Evolutionary conservation across 2,113 vertebrate genomes (phyloP).

Genomic region (Rhadina sibilatrix): DNA sequence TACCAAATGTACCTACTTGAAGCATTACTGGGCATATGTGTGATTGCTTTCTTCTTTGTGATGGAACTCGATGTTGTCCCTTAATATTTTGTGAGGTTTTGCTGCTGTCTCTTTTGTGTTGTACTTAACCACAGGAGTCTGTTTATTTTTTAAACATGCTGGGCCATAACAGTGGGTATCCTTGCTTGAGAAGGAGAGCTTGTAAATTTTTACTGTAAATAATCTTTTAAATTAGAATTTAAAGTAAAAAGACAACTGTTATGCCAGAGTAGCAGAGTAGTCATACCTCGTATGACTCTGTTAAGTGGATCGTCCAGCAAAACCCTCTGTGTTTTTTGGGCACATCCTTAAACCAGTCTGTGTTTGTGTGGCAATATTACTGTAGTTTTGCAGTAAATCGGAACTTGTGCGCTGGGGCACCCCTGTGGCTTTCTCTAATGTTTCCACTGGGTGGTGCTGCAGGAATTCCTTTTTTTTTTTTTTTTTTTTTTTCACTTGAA

Average conservation of each 20-base stretch:
- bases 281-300: neutral
- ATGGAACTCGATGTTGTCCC: neutral
- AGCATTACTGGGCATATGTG: neutral
- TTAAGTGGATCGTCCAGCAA: neutral
- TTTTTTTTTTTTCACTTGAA: constrained; percentile 71
- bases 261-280: neutral
- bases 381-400: neutral
- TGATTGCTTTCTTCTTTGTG: neutral
- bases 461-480: constrained; percentile 83
- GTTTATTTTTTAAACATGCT: neutral
- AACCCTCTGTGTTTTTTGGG: neutral
- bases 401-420: neutral
- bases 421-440: constrained; percentile 37
- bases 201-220: constrained; percentile 6
- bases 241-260: neutral
- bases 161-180: neutral
- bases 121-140: neutral
- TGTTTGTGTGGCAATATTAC: neutral
- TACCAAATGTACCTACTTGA: neutral
- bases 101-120: constrained; percentile 11
- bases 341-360: neutral
- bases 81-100: neutral
- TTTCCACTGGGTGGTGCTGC: constrained; percentile 85
- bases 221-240: neutral
- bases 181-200: neutral